A percentile compares a stretch with the other conserved stretches of the same genome.
Evolutionary conservation across 2,113 vertebrate genomes (phyloP).

Genomic region (Proterorhinus semilunaris): DNA sequence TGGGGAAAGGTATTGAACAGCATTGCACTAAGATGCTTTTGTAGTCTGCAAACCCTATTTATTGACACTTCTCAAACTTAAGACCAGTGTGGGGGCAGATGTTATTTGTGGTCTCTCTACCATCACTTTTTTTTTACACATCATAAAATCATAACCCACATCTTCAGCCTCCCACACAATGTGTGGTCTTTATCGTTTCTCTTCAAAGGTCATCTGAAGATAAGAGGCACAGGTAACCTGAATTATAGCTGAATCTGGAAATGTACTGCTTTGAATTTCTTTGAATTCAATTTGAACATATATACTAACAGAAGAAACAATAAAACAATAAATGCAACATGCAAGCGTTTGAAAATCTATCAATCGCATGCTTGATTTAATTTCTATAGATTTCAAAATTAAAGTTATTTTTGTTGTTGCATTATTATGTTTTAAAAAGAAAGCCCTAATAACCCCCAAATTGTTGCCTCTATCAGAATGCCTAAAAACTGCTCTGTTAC

Average conservation of each 20-base stretch:
- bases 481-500: too few species aligned
- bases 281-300: too few species aligned
- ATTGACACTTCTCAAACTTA: conserved; percentile 58
- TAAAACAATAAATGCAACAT: not conserved
- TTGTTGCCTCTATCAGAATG: too few species aligned
- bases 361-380: too few species aligned
- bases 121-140: conserved; percentile 71
- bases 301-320: too few species aligned
- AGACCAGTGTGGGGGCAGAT: conserved; percentile 65
- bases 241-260: conserved; percentile 59
- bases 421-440: too few species aligned
- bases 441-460: too few species aligned
- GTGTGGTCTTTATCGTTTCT: conserved; percentile 73
- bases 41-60: conserved; percentile 59
- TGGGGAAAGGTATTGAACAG: conserved; percentile 50
- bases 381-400: too few species aligned
- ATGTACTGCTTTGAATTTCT: not conserved
- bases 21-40: conserved; percentile 26
- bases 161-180: conserved; percentile 78
- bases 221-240: conserved; percentile 67
- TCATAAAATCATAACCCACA: conserved; percentile 79
- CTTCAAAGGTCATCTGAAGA: conserved; percentile 80
- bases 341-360: not conserved
- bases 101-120: conserved; percentile 44
- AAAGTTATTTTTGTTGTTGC: too few species aligned